phyloP scores from a whole-genome alignment of 2,888 invertebrate genomes.

The Microplitis manilae region DNA sequence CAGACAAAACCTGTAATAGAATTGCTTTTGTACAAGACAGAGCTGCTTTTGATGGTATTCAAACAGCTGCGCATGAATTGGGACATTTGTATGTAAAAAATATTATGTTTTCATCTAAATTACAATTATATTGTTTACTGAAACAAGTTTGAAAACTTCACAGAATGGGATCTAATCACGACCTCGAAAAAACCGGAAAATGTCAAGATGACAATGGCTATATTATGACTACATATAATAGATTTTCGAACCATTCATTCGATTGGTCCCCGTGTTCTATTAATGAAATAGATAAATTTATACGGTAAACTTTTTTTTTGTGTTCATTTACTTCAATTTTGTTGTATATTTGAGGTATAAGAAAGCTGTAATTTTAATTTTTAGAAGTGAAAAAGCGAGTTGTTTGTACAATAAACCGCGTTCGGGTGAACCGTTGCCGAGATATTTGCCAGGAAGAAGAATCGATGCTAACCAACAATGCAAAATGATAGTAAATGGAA shows the following conservation, averaged over 20 bases:
- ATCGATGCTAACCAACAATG: conserved; percentile 32
- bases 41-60: conserved; percentile 45
- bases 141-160: too few species aligned
- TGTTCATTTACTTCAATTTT: too few species aligned
- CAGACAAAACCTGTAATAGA: background rate
- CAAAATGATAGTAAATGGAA: background rate
- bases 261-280: conserved; percentile 46
- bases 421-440: background rate
- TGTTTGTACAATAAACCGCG: conserved; percentile 36
- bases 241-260: background rate
- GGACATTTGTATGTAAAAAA: conserved; percentile 47
- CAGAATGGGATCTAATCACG: too few species aligned
- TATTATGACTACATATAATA: background rate
- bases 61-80: conserved; percentile 48
- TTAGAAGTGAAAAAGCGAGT: background rate
- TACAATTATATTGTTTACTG: background rate
- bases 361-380: background rate
- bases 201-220: too few species aligned
- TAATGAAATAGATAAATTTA: conserved; percentile 28
- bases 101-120: background rate
- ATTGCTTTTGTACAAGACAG: conserved; percentile 38
- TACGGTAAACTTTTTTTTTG: conserved; percentile 11
- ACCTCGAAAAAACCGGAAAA: too few species aligned
- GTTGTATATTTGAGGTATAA: too few species aligned
- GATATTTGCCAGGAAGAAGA: conserved; percentile 33